These are phyloP conservation scores for Tetramorium parvispinum DNA, from an alignment of 1,140 invertebrate species.

Conservation along the genomic window DNA sequence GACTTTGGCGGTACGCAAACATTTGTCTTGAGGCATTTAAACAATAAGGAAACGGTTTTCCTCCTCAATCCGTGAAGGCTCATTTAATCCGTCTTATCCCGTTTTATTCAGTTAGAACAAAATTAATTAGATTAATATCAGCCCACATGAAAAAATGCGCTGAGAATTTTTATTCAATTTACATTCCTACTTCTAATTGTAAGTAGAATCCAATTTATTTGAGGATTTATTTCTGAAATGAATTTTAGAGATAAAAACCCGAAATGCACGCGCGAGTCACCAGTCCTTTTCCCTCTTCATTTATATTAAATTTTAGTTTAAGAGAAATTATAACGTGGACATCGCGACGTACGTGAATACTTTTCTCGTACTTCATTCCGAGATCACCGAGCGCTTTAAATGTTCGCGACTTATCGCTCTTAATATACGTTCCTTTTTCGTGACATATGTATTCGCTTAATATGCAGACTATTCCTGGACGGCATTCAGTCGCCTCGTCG, in stretches of 20 bases:
- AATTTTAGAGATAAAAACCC: slow-evolving; percentile 10
- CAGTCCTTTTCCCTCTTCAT: neutral
- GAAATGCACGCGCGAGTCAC: neutral
- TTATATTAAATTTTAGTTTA: neutral
- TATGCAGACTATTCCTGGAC: slow-evolving; percentile 8
- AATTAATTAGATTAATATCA: neutral
- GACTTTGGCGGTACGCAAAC: neutral
- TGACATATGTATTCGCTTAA: neutral
- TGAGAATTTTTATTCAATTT: neutral
- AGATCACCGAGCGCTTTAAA: neutral
- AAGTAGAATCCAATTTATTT: neutral
- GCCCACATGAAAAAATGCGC: neutral
- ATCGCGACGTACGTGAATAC: neutral
- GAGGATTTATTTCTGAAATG: neutral
- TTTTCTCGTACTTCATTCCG: neutral
- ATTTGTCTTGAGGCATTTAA: neutral
- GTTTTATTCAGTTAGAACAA: neutral
- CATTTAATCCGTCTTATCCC: neutral
- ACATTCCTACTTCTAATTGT: neutral
- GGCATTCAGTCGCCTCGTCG: slow-evolving; percentile 13
- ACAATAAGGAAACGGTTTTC: neutral
- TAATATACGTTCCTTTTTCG: neutral
- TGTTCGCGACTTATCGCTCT: neutral
- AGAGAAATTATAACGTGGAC: neutral
- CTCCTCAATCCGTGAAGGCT: neutral